Base-by-base conservation (phyloP, 2,797 vertebrate genomes). In the Limosa lapponica region DNA sequence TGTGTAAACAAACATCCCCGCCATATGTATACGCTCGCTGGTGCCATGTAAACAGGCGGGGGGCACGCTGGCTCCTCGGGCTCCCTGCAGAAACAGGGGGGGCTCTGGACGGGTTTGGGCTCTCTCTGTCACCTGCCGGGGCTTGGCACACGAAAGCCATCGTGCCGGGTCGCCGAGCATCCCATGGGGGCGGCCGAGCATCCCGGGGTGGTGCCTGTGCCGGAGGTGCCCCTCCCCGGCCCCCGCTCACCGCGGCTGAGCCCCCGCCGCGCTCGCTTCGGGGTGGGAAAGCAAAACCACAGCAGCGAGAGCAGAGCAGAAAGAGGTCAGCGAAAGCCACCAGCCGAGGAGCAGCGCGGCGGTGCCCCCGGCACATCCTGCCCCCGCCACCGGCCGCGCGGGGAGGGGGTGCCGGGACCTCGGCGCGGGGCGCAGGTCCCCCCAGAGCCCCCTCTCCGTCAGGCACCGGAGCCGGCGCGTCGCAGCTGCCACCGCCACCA, bases 341-440 rank as follows among this genome's bases (percentile, higher is more conserved):
- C 1, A 1, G 59, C 6, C 2, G 8, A 3, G 0, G 3, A 36
- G 79, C 9, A 11, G 32, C n/a, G 5, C 34, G 0, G 3, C 1
- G 3, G 67, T 16, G 30, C 25, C 43, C 77, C 51, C 2, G 1
- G 75, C 75, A 77, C 80, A 74, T 93, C 88, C 93, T 93, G 86
- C 28, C 75, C 85, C 52, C 11, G 2, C 16, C 1, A 2, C 8
- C 14, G n/a, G 39, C 49, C 12, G 0, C 10, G 6, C 2, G 7
- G 51, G n/a, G 48, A 61, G 30, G 16, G 1, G 43, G 8, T 28
- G 59, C 39, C 27, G 4, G 30, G 46, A 27, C 6, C 36, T 13
- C 8, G 1, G 28, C 0, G 0, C 1, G 6, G 39, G 39, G 30
- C 0, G 0, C 27, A 5, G 49, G 7, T 3, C 10, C 43, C 58